A percentile compares a stretch with the other conserved stretches of the same genome.
phyloP scores from a whole-genome alignment of 2,797 vertebrate species.

The Ptychadena robeensis region DNA sequence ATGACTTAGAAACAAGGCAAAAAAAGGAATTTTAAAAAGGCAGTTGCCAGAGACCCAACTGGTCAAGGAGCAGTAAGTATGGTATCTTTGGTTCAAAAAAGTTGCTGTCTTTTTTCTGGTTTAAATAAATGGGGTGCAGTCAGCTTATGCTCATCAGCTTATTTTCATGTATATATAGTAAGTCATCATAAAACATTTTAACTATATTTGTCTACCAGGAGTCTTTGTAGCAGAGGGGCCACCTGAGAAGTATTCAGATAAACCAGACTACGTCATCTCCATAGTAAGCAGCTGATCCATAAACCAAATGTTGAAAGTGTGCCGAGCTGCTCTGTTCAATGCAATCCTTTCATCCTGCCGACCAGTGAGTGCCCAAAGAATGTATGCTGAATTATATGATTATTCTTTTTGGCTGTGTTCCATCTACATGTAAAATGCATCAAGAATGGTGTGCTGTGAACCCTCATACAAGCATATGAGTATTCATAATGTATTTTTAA shows the following conservation, averaged over 20 bases:
- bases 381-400: neutral
- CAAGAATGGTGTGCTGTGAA: neutral
- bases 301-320: neutral
- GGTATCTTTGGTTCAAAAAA: too few species aligned
- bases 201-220: too few species aligned
- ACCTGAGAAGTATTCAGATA: neutral
- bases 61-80: too few species aligned
- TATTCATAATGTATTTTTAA: neutral
- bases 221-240: too few species aligned
- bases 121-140: too few species aligned
- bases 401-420: neutral
- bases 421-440: constrained; percentile 3
- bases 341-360: neutral
- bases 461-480: neutral
- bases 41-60: too few species aligned
- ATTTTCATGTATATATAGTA: too few species aligned
- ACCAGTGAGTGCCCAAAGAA: neutral
- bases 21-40: too few species aligned
- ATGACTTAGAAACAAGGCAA: too few species aligned
- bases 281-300: neutral
- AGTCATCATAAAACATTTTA: too few species aligned
- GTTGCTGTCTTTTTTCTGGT: too few species aligned
- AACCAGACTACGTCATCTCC: neutral
- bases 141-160: too few species aligned
- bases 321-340: neutral